phyloP scores from a whole-genome alignment of 1,140 invertebrate species.

The Panagrolaimus sp. region DNA sequence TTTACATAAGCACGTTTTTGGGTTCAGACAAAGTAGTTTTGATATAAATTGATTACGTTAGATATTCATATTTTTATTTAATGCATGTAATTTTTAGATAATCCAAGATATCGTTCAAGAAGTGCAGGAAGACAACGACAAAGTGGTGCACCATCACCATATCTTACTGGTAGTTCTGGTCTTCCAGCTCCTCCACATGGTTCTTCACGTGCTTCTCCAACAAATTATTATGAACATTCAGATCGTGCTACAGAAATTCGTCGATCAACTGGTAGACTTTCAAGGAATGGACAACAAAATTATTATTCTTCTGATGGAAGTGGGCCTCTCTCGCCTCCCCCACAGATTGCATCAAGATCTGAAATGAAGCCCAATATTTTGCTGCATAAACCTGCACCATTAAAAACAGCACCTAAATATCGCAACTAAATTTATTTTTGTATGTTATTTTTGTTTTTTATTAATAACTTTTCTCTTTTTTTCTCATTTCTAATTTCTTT shows the following conservation, averaged over 20 bases:
- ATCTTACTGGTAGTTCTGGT: not conserved
- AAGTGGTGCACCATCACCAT: not conserved
- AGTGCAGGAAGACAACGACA: not conserved
- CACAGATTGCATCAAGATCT: not conserved
- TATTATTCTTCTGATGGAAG: not conserved
- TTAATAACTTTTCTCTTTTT: no score
- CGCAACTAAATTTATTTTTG: no score
- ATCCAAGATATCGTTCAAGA: not conserved
- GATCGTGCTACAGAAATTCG: not conserved
- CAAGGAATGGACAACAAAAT: not conserved
- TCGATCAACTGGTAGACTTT: not conserved
- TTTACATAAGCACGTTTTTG: no score
- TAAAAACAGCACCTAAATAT: no score
- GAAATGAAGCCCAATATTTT: not conserved
- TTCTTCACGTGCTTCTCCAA: not conserved
- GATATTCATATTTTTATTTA: no score
- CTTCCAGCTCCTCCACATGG: not conserved
- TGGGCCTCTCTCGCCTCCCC: not conserved
- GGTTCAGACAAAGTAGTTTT: no score
- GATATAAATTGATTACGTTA: no score
- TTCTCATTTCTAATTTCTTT: no score
- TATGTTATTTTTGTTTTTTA: no score
- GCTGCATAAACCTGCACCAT: slow-evolving; percentile 2
- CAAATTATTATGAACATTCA: not conserved
- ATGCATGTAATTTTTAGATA: no score